Evolutionary conservation across 2,797 vertebrate genomes (phyloP).

Genomic region (Microchirus variegatus): DNA sequence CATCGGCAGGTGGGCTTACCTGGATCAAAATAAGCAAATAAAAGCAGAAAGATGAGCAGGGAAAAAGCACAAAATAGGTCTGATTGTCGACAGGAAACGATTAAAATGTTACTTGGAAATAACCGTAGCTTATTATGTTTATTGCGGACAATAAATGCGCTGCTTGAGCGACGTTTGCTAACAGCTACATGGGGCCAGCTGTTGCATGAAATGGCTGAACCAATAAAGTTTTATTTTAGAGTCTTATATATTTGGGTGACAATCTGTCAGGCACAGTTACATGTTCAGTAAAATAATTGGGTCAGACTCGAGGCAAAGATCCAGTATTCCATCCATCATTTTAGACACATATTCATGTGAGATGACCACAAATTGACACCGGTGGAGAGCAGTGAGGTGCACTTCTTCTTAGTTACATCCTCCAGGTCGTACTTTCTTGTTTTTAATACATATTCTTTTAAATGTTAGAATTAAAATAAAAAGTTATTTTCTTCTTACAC

Average conservation of each 20-base stretch:
- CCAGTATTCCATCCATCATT: conserved; percentile 15
- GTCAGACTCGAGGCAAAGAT: background rate
- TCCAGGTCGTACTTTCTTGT: conserved; percentile 8
- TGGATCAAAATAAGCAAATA: conserved; percentile 43
- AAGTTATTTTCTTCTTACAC: background rate
- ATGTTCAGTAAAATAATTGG: background rate
- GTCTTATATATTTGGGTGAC: background rate
- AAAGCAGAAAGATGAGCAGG: background rate
- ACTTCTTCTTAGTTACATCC: conserved; percentile 16
- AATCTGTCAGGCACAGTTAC: too few relatives aligned
- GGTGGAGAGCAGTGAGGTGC: background rate
- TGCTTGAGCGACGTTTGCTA: too few relatives aligned
- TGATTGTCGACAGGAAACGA: too few relatives aligned
- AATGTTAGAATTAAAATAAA: too few relatives aligned
- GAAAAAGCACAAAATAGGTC: background rate
- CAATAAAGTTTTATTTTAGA: too few relatives aligned
- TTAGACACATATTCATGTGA: conserved; percentile 15
- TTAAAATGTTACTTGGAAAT: too few relatives aligned
- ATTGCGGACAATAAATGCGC: too few relatives aligned
- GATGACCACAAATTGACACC: conserved; percentile 8
- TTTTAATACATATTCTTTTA: background rate
- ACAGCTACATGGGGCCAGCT: too few relatives aligned
- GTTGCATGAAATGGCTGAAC: too few relatives aligned
- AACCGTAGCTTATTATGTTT: too few relatives aligned
- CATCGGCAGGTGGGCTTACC: conserved; percentile 95